These are phyloP conservation scores for Taenioides sp. DNA, from an alignment of 2,797 vertebrate species.

Conservation along the genomic window DNA sequence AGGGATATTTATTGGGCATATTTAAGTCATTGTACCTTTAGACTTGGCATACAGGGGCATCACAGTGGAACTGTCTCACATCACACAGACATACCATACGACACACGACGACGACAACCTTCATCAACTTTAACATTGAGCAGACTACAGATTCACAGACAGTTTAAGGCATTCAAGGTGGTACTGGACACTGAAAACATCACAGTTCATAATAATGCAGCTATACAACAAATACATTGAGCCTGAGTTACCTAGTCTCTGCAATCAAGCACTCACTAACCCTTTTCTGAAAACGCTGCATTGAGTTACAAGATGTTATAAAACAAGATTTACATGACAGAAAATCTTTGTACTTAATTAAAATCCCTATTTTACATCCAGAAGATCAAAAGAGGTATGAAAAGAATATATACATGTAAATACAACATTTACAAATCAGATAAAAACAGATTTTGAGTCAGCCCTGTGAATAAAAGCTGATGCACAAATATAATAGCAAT, in stretches of 20 bases:
- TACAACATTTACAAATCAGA: conserved; percentile 65
- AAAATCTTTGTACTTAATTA: conserved; percentile 29
- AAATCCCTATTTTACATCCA: conserved; percentile 56
- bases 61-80: conserved; percentile 73
- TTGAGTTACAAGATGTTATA: conserved; percentile 31
- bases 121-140: conserved; percentile 53
- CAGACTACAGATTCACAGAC: conserved; percentile 57
- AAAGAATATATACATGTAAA: conserved; percentile 68
- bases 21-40: conserved; percentile 21
- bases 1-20: background rate
- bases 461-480: conserved; percentile 31
- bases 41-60: conserved; percentile 54
- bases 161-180: conserved; percentile 82
- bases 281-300: conserved; percentile 42
- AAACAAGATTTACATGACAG: conserved; percentile 45
- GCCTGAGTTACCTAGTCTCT: conserved; percentile 64
- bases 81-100: conserved; percentile 28
- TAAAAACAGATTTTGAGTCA: conserved; percentile 23
- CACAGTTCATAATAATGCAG: conserved; percentile 61
- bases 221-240: conserved; percentile 55
- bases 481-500: conserved; percentile 24
- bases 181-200: conserved; percentile 65
- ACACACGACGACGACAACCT: conserved; percentile 42
- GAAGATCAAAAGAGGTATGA: conserved; percentile 61
- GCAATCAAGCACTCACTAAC: conserved; percentile 41